Evolutionary conservation across 1,140 invertebrate species (phyloP), one percentile per base, ranked within the genome.

Genomic region (Sitodiplosis mosellana): DNA sequence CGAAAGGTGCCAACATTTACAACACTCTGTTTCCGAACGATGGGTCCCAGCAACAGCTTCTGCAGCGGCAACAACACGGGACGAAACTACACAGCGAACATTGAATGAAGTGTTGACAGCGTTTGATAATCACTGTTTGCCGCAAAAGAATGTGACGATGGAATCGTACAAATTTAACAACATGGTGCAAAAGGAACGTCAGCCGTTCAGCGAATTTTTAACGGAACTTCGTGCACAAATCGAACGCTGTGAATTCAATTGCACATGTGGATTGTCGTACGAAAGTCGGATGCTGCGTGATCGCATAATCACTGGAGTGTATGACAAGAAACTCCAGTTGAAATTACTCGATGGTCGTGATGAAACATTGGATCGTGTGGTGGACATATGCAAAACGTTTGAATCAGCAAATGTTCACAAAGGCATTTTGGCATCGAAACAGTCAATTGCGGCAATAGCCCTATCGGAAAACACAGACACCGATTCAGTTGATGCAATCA

Each of bases 121-220:
- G 12, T 51, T 51, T 40, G 49, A 51, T 45, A 20, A 45, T 8
- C 18, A 51, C 40, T 51, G 46, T 22, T 15, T 45, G 8, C 46
- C 49, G 17, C 2, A 21, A 45, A 45, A 41, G 14, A 51, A 48
- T 34, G 12, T 45, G 2, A 21, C 49, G 11, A 51, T 51, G 46
- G 49, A 51, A 40, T 45, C 49, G 10, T 51, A 20, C 22, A 46
- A 48, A 47, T 47, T 50, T 27, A 42, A 47, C 27, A 44, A 17
- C 8, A 34, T 50, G 21, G 15, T 20, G 12, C 49, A 51, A 45
- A 48, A 47, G 22, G 46, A 48, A 38, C 18, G 18, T 17, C 49
- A 51, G 33, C 12, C 46, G 14, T 48, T 51, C 38, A 8, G 49
- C 57, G 33, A 49, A 48, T 46, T 45, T 63, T 14, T 54, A 53